Evolutionary conservation across 2,797 vertebrate genomes (phyloP), one percentile per base, ranked within the genome.

Genomic region (Scomberomorus guttatus): DNA sequence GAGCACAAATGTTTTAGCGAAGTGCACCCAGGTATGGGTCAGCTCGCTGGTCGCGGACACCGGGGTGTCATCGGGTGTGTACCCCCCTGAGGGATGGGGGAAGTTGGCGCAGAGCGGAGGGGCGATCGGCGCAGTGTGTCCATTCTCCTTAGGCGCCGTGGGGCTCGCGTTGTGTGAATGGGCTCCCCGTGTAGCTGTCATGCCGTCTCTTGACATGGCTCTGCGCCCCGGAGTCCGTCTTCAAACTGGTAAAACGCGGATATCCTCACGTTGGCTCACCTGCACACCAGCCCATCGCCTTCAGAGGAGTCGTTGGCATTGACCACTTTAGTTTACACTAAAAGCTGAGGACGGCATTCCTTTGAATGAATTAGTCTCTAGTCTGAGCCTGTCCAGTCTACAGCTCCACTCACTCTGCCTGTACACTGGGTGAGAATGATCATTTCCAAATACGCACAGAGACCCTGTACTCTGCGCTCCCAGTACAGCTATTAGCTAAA

Each of bases 1-100:
- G 6, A 99, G 84, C 67, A 96, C 96, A 81, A 99, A 98, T 65
- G 97, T 97, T 91, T 96, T 96, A 15, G 96, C 96, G 29, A 99
- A 96, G 91, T 97, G 96, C 57, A 94, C 89, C 95, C 97, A 95
- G 78, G 97, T 94, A 48, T 95, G 96, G 25, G 95, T 92, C 74
- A 97, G 75, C 93, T 94, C 90, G 75, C 78, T 69, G 71, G 84
- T 90, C 0, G 95, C 88, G 44, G 95, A 89, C 83, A 80, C 24
- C 25, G 90, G 81, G 69, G 90, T n/a, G 5, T 94, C 92, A 20
- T 89, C 83, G 18, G 85, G 58, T 11, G 60, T 5, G 69, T 79
- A 79, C 54, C 39, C 91, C 25, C 87, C 66, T 5, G 90, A 78
- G n/a, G 80, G 83, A 25, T 75, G 73, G 18, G 86, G 69, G 69